Conservation (phyloP, 2,113 vertebrate genomes). For the Dipodomys spectabilis region DNA sequence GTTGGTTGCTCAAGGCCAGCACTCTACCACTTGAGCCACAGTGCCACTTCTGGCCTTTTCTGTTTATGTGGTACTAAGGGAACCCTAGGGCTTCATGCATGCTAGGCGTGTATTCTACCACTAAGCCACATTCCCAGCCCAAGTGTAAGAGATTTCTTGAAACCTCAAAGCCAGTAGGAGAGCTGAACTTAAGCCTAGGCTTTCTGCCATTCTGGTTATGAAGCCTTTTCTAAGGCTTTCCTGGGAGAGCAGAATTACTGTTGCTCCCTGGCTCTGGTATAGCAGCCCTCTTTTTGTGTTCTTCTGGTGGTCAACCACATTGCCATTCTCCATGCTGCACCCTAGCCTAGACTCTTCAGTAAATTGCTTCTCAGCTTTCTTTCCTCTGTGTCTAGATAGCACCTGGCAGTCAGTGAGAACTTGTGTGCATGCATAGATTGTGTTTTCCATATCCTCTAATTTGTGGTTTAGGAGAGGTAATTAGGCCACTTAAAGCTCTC, state of each 20-base stretch:
- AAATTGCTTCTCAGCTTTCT: neutral
- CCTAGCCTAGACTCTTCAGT: neutral
- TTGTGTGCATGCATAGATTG: neutral
- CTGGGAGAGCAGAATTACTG: neutral
- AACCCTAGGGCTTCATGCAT: too few species aligned
- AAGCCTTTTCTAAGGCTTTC: too few species aligned
- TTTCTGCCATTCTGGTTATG: neutral
- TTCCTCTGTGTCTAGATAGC: neutral
- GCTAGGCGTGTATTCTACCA: too few species aligned
- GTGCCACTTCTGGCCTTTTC: too few species aligned
- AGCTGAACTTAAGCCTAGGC: neutral
- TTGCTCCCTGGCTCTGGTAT: neutral
- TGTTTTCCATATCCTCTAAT: neutral
- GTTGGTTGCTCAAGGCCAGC: neutral
- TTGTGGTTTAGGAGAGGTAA: constrained; percentile 31
- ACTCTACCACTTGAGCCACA: too few species aligned
- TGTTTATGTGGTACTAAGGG: too few species aligned
- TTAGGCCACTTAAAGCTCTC: constrained; percentile 42
- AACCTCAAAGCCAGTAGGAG: neutral
- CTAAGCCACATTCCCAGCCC: too few species aligned
- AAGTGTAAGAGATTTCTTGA: neutral
- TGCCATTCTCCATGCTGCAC: neutral
- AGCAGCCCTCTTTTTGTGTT: too few species aligned
- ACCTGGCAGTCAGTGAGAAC: constrained; percentile 7
- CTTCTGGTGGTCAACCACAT: too few species aligned